Percentiles rank a stretch among this genome's conserved stretches.
phyloP scores from a whole-genome alignment of 2,113 vertebrate genomes.

The Phylloscopus trochiloides region DNA sequence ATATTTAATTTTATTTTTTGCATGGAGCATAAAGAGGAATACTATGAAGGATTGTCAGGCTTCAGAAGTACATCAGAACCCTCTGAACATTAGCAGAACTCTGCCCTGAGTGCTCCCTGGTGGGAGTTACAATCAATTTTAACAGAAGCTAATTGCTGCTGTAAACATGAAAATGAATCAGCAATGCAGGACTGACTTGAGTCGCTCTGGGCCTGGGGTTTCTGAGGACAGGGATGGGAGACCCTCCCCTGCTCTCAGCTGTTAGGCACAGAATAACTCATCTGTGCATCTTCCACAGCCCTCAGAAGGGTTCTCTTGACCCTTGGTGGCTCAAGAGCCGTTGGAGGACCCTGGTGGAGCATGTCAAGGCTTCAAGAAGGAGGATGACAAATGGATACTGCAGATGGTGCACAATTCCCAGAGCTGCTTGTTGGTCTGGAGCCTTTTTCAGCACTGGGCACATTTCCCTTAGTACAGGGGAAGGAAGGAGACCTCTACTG shows the following conservation, averaged over 20 bases:
- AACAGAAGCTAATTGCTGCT: neutral
- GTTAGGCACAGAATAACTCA: neutral
- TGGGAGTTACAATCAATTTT: neutral
- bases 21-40: neutral
- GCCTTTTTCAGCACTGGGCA: neutral
- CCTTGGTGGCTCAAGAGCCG: neutral
- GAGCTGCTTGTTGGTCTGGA: rapidly evolving
- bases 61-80: neutral
- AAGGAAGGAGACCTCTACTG: neutral
- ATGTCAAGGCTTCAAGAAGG: neutral
- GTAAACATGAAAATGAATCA: neutral
- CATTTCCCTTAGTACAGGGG: neutral
- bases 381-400: too few species aligned
- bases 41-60: neutral
- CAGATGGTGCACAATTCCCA: neutral
- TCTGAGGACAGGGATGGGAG: neutral
- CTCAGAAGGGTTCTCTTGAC: neutral
- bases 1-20: neutral
- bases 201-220: neutral
- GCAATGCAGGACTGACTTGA: neutral
- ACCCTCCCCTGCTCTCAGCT: neutral
- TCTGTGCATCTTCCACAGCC: neutral
- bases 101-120: neutral
- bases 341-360: neutral
- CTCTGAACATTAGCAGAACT: neutral